These are phyloP conservation scores for Corbicula japonica DNA, from an alignment of 2,888 invertebrate genomes.

Conservation along the genomic window DNA sequence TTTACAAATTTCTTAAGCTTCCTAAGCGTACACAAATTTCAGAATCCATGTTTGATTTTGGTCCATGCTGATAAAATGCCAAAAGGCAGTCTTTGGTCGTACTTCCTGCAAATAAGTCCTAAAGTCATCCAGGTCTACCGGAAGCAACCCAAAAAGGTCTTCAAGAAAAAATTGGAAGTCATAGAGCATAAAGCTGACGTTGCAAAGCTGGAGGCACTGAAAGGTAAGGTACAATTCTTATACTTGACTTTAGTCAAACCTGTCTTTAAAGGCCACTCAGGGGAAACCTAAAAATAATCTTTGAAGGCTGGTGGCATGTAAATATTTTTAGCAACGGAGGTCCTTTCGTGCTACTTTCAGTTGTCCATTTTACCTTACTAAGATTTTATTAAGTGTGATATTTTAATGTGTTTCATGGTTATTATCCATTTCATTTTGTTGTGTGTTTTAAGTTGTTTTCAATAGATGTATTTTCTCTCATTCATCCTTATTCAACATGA, in stretches of 20 bases:
- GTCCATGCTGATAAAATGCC: slow-evolving; percentile 75
- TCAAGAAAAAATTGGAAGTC: slow-evolving; percentile 64
- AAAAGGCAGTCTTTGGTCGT: slow-evolving; percentile 72
- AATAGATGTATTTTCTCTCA: too few relatives aligned
- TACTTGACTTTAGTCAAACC: neutral
- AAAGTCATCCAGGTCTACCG: slow-evolving; percentile 73
- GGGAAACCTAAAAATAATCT: too few relatives aligned
- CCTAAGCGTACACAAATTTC: slow-evolving; percentile 71
- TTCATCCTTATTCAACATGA: too few relatives aligned
- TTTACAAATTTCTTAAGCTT: slow-evolving; percentile 75
- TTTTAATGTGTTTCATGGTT: too few relatives aligned
- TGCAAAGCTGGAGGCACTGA: slow-evolving; percentile 71
- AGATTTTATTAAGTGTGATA: too few relatives aligned
- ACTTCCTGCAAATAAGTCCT: slow-evolving; percentile 70
- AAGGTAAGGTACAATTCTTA: slow-evolving; percentile 58
- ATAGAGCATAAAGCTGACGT: slow-evolving; percentile 79
- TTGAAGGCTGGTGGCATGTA: neutral
- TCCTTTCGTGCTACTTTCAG: too few relatives aligned
- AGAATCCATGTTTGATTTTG: slow-evolving; percentile 76
- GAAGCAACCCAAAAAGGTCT: slow-evolving; percentile 69
- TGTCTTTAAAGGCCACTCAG: too few relatives aligned
- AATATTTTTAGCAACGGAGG: too few relatives aligned
- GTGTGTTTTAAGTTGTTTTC: too few relatives aligned
- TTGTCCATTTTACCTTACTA: too few relatives aligned
- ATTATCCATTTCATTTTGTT: too few relatives aligned